phyloP scores from a whole-genome alignment of 2,797 vertebrate species.

The Synaphobranchus kaupii region DNA sequence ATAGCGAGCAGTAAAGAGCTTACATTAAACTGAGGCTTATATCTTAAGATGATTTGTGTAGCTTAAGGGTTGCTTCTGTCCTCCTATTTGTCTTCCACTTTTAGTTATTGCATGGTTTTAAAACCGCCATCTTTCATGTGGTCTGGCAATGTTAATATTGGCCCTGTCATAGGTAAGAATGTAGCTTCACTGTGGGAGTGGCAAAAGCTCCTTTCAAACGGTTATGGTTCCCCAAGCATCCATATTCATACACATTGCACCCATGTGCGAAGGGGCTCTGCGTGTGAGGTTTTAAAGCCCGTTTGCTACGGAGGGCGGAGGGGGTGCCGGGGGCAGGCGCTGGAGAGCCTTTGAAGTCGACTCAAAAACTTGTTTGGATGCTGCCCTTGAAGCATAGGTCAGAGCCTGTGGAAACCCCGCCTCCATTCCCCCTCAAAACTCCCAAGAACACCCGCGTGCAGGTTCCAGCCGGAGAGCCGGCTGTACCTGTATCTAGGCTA shows the following conservation, averaged over 20 bases:
- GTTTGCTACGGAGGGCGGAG: not conserved
- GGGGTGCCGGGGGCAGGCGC: not conserved
- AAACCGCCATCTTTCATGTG: not conserved
- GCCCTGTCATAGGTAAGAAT: not conserved
- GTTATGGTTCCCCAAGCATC: not conserved
- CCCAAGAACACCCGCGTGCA: not conserved
- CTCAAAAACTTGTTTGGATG: slow-evolving; percentile 8
- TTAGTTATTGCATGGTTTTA: not conserved
- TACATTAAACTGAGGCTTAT: slow-evolving; percentile 2
- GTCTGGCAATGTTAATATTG: not conserved
- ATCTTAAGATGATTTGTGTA: slow-evolving; percentile 3
- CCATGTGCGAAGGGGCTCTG: not conserved
- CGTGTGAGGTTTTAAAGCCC: slow-evolving; percentile 16
- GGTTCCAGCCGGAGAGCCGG: too few species aligned
- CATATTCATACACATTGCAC: slow-evolving; percentile 14
- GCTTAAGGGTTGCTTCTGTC: slow-evolving; percentile 4
- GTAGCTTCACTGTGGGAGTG: not conserved
- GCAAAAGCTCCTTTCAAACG: not conserved
- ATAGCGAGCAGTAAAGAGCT: not conserved
- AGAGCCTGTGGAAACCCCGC: not conserved
- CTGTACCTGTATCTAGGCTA: too few species aligned
- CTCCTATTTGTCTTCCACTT: not conserved
- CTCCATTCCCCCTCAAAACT: not conserved
- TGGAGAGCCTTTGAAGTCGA: slow-evolving; percentile 23
- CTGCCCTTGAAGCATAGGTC: slow-evolving; percentile 22